Conservation (phyloP, 2,113 vertebrate species). For the Verasper variegatus region DNA sequence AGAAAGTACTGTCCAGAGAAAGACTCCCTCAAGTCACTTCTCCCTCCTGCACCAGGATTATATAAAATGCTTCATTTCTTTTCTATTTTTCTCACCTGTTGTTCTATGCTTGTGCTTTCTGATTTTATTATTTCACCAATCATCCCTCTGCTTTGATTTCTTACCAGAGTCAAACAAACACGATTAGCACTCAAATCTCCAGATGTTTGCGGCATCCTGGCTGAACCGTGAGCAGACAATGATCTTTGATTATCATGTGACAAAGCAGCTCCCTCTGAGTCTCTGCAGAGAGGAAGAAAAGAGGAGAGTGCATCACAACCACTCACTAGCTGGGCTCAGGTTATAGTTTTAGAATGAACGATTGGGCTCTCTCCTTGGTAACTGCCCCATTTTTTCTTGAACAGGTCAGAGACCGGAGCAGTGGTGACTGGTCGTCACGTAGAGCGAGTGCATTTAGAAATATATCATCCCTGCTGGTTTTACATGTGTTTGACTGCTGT, state of each 20-base stretch:
- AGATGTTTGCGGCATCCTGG: background rate
- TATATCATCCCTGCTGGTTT: background rate
- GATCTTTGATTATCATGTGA: too few relatives aligned
- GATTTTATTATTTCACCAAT: background rate
- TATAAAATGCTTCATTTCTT: too few relatives aligned
- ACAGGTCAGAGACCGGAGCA: constrained; percentile 38
- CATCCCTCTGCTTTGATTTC: too few relatives aligned
- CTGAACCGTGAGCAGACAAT: background rate
- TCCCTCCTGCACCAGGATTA: background rate
- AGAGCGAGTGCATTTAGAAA: background rate
- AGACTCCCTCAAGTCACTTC: background rate
- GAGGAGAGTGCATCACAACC: constrained; percentile 17
- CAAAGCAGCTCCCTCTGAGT: constrained; percentile 21
- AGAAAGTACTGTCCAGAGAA: constrained; percentile 5
- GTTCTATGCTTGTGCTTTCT: background rate
- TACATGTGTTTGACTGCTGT: background rate
- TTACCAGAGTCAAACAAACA: too few relatives aligned
- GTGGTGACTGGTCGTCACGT: background rate
- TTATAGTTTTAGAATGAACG: constrained; percentile 57
- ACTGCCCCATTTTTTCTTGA: constrained; percentile 48
- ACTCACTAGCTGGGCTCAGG: constrained; percentile 14
- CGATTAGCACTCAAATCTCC: background rate
- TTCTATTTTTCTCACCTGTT: background rate
- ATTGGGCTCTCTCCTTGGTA: constrained; percentile 53
- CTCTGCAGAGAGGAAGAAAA: constrained; percentile 7